These are phyloP conservation scores for Chymomyza caudatula DNA, from an alignment of 2,888 invertebrate genomes.

Conservation along the genomic window DNA sequence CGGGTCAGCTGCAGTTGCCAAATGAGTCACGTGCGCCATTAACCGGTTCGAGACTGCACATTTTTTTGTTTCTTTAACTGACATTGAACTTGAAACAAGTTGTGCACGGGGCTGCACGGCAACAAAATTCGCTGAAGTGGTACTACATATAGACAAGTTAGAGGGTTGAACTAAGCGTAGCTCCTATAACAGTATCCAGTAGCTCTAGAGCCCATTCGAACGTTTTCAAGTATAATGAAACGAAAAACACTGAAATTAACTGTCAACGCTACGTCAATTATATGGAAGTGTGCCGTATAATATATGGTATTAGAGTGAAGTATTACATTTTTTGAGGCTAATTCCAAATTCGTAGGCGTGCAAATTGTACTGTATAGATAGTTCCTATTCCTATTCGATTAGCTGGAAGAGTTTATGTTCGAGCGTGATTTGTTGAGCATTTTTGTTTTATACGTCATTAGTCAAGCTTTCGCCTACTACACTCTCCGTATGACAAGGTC, in stretches of 20 bases:
- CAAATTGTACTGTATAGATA: too few relatives aligned
- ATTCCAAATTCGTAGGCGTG: neutral
- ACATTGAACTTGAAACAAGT: conserved; percentile 61
- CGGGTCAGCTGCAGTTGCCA: neutral
- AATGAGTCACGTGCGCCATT: conserved; percentile 6
- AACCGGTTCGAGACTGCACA: conserved; percentile 22
- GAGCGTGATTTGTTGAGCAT: neutral
- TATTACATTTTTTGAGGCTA: neutral
- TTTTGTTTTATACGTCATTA: neutral
- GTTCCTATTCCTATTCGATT: neutral
- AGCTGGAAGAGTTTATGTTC: neutral
- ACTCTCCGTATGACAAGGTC: neutral
- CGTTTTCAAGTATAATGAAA: neutral
- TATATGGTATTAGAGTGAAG: neutral
- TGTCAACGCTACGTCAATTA: conserved; percentile 22
- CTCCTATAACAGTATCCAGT: conserved; percentile 32
- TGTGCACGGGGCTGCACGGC: conserved; percentile 2
- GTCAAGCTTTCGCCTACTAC: too few relatives aligned
- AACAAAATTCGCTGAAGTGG: too few relatives aligned
- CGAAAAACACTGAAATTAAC: conserved; percentile 30
- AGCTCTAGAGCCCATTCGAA: conserved; percentile 19
- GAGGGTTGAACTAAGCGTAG: conserved; percentile 22
- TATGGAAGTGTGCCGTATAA: conserved; percentile 44
- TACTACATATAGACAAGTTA: conserved; percentile 3
- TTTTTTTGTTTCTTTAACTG: conserved; percentile 34